These are phyloP conservation scores for Ctenicera cuprea DNA, from an alignment of 2,888 invertebrate genomes.

Conservation along the genomic window DNA sequence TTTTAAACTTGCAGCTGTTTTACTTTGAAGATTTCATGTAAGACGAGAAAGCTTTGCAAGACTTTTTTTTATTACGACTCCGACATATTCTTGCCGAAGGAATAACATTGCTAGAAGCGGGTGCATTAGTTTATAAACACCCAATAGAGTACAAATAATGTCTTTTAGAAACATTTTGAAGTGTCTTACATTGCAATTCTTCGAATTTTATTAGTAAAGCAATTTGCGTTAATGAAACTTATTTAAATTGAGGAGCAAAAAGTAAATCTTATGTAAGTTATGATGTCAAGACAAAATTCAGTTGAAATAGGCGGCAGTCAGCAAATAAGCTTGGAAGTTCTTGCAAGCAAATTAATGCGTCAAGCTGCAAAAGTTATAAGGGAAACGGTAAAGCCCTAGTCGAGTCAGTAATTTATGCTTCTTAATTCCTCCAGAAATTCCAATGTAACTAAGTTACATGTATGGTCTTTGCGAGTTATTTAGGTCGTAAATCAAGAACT, in stretches of 20 bases:
- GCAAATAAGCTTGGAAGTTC: slow-evolving; percentile 46
- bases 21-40: no score
- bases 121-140: no score
- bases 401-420: slow-evolving; percentile 56
- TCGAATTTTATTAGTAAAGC: not conserved
- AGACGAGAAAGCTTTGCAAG: no score
- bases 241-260: slow-evolving; percentile 3
- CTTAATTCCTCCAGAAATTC: slow-evolving; percentile 55
- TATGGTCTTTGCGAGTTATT: slow-evolving; percentile 49
- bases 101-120: no score
- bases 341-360: slow-evolving; percentile 49
- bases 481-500: slow-evolving; percentile 48
- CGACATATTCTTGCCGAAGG: no score
- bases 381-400: slow-evolving; percentile 47
- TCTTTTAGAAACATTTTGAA: no score
- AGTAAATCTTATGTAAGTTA: slow-evolving; percentile 21
- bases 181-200: not conserved
- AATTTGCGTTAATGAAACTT: not conserved
- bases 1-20: no score
- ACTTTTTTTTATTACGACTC: no score
- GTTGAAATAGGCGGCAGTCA: slow-evolving; percentile 38
- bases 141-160: no score
- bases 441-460: slow-evolving; percentile 49
- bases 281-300: slow-evolving; percentile 26
- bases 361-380: slow-evolving; percentile 45